These are phyloP conservation scores for Hetaerina titia DNA, from an alignment of 2,888 invertebrate species.

Conservation along the genomic window DNA sequence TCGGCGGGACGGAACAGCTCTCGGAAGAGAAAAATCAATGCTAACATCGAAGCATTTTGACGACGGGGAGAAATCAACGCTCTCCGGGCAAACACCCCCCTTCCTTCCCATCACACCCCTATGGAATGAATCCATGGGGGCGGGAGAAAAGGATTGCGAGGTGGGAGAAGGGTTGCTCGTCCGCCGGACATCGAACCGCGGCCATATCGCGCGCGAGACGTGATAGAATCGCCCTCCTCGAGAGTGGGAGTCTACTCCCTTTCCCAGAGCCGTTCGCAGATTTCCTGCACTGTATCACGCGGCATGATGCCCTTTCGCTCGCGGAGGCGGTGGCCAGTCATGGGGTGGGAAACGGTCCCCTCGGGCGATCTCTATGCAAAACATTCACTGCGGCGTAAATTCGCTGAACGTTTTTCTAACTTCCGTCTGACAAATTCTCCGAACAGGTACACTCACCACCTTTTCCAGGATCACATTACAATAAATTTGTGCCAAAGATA, in stretches of 20 bases:
- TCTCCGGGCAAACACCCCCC: neutral
- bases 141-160: neutral
- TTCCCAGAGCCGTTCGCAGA: neutral
- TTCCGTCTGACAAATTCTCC: neutral
- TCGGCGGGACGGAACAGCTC: neutral
- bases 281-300: neutral
- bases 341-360: neutral
- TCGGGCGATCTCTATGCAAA: conserved; percentile 12
- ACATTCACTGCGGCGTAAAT: neutral
- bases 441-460: neutral
- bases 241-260: neutral
- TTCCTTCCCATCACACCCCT: neutral
- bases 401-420: neutral
- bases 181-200: conserved; percentile 7
- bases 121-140: neutral
- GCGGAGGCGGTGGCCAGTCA: neutral
- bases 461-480: neutral
- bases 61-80: neutral
- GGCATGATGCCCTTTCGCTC: neutral
- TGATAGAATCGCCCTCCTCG: neutral
- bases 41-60: neutral
- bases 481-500: too few relatives aligned
- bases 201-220: neutral
- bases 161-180: neutral
- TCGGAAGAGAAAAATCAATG: neutral